Conservation (phyloP, 2,888 invertebrate genomes). For the Balanococcus diminutus region DNA sequence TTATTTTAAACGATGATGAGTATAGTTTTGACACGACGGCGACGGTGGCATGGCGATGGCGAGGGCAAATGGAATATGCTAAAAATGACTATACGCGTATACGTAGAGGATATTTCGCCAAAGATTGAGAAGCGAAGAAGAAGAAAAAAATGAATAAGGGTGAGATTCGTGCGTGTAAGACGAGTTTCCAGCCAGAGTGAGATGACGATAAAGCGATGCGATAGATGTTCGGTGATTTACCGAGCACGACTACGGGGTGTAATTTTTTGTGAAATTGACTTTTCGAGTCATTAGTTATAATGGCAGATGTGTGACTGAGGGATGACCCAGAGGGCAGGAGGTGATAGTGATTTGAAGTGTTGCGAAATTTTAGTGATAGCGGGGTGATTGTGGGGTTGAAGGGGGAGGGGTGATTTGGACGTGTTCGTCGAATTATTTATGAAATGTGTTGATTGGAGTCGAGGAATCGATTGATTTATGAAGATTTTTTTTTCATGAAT, state of each 20-base stretch:
- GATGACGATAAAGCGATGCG: background rate
- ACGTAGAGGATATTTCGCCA: background rate
- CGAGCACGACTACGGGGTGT: background rate
- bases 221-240: background rate
- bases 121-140: background rate
- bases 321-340: no score
- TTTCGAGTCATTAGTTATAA: constrained; percentile 15
- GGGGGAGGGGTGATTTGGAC: no score
- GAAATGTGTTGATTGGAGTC: no score
- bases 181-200: background rate
- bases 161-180: background rate
- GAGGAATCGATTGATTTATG: no score
- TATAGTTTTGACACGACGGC: constrained; percentile 29
- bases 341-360: no score
- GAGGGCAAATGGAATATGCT: background rate
- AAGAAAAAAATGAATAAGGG: background rate
- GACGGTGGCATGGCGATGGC: no score
- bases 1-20: constrained; percentile 44
- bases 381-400: no score
- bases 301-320: background rate
- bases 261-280: constrained; percentile 28
- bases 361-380: no score
- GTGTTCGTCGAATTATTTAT: no score
- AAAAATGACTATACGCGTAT: constrained; percentile 8
- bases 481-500: no score